A percentile compares a stretch with the other conserved stretches of the same genome.
phyloP scores from a whole-genome alignment of 2,797 vertebrate genomes.

The Orientallactaga sibirica region DNA sequence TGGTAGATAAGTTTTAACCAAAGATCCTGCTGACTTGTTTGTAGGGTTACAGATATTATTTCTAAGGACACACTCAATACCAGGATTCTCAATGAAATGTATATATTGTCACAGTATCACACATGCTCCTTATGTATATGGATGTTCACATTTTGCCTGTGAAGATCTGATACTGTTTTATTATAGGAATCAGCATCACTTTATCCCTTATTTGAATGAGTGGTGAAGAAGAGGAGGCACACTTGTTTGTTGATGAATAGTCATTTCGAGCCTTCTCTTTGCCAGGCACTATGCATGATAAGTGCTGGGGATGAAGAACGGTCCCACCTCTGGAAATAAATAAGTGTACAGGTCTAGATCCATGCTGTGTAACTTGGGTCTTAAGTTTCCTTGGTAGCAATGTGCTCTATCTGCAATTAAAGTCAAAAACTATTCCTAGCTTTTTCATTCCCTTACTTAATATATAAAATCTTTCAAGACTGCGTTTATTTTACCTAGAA shows the following conservation, averaged over 20 bases:
- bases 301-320: neutral
- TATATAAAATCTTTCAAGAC: neutral
- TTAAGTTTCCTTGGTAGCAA: neutral
- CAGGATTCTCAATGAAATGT: neutral
- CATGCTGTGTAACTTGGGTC: neutral
- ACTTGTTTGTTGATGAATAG: slow-evolving; percentile 2
- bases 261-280: neutral
- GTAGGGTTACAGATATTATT: neutral
- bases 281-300: neutral
- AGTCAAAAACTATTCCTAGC: neutral
- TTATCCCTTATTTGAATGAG: neutral
- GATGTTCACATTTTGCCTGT: slow-evolving; percentile 18
- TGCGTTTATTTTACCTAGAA: neutral
- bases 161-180: neutral
- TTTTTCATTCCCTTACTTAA: slow-evolving; percentile 17
- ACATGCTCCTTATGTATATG: neutral
- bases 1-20: neutral
- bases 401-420: neutral
- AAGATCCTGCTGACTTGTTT: slow-evolving; percentile 18
- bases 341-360: neutral
- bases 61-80: neutral
- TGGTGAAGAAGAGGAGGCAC: neutral
- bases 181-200: neutral
- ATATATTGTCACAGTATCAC: too few relatives aligned
- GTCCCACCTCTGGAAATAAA: neutral